Percentiles rank a stretch among this genome's conserved stretches.
phyloP scores from a whole-genome alignment of 2,888 invertebrate genomes.

The Athalia cordata region DNA sequence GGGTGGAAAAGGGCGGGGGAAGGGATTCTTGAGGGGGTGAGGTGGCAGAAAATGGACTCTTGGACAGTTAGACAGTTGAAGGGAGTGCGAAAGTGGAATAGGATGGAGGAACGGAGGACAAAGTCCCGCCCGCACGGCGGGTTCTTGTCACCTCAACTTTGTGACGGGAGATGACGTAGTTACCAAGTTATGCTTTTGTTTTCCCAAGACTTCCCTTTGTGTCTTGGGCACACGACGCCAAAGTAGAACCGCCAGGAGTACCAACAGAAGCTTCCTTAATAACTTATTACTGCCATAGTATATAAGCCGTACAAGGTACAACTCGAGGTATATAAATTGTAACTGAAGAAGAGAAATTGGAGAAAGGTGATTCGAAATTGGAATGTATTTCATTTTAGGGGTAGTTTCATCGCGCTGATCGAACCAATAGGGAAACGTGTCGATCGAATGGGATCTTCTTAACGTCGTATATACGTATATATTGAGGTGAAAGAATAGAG shows the following conservation, averaged over 20 bases:
- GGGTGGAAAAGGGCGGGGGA: not conserved
- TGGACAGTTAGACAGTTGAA: slow-evolving; percentile 43
- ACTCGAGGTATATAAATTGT: too few species aligned
- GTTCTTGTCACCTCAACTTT: slow-evolving; percentile 40
- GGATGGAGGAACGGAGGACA: not conserved
- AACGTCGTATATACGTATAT: too few species aligned
- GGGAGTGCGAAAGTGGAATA: slow-evolving; percentile 18
- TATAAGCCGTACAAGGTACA: too few species aligned
- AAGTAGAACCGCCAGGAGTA: too few species aligned
- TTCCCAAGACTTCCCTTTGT: slow-evolving; percentile 15
- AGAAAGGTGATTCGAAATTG: too few species aligned
- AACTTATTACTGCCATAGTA: too few species aligned
- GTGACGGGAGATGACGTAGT: slow-evolving; percentile 39
- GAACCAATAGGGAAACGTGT: too few species aligned
- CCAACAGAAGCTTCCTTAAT: not conserved
- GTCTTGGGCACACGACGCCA: not conserved
- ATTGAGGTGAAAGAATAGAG: too few species aligned
- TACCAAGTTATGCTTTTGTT: slow-evolving; percentile 34
- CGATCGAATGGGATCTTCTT: too few species aligned
- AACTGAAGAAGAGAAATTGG: too few species aligned
- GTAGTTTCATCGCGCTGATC: too few species aligned
- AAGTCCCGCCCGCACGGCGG: slow-evolving; percentile 2
- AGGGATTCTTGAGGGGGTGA: not conserved
- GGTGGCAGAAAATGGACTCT: slow-evolving; percentile 38
- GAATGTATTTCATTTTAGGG: too few species aligned